Base-by-base conservation (phyloP, 92 coral and sea anemone species). In the Meandrina meandrites region DNA sequence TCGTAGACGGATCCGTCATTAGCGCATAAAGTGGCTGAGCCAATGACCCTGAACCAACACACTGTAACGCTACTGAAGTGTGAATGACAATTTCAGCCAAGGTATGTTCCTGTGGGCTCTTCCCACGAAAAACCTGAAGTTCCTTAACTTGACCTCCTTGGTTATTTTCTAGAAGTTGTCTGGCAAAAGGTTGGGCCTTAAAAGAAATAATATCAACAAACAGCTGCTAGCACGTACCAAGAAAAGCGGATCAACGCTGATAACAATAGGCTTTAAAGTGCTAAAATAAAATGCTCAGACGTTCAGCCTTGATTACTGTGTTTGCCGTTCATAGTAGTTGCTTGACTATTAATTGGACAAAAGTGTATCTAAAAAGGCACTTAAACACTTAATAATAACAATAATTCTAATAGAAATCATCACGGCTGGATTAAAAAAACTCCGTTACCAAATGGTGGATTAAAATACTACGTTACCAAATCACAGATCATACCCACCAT, bases 11-110 rank as follows among this genome's bases (percentile, higher is more conserved):
- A 53, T 88, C 68, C 56, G 57, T 81, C 89, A 89, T 80, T 35
- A 90, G 48, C 31, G 51, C 21, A 58, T 48, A 50, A 36, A 90
- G 89, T 14, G 93, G 93, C n/a, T 78, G 84, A 8, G 89, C 79
- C 51, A 90, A 45, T 7, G 93, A 62, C 60, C 60, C 79, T 57
- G 48, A 51, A 36, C 90, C 93, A 81, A 83, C 68, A 53, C 84
- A 86, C 11, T 88, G 82, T 24, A 90, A 79, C 19, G 88, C 85
- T 37, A 60, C 79, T 1, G 85, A 70, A 14, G 88, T 40, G 84
- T 90, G 93, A 22, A 90, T 82, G 21, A 87, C 85, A 56, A 90
- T 87, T 80, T 90, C 93, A 34, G 90, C 93, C 16, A 87, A 56
- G 81, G 90, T 77, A 54, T 85, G 93, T 32, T 90, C 93, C 81